Evolutionary conservation across 2,888 invertebrate genomes (phyloP).

Genomic region (Caenorhabditis imperialis): DNA sequence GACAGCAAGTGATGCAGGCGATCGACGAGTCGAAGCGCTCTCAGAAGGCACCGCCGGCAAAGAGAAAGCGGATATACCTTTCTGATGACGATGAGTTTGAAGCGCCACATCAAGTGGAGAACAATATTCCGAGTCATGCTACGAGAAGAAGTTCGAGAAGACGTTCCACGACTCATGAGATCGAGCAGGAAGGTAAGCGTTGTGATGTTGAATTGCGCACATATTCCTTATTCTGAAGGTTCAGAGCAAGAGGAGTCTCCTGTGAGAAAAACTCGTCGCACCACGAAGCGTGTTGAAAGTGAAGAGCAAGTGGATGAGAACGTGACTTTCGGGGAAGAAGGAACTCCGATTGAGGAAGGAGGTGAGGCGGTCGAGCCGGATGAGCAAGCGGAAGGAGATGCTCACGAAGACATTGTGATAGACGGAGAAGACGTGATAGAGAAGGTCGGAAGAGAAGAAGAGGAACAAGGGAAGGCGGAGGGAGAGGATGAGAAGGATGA

Average conservation of each 20-base stretch:
- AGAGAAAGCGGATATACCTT: constrained; percentile 39
- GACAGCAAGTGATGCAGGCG: constrained; percentile 37
- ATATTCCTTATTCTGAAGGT: constrained; percentile 6
- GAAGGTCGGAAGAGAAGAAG: constrained; percentile 33
- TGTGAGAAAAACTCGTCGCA: constrained; percentile 15
- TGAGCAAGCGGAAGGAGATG: constrained; percentile 27
- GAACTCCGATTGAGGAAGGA: neutral
- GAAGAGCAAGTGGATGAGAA: constrained; percentile 17
- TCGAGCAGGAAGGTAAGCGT: constrained; percentile 19
- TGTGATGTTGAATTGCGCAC: neutral
- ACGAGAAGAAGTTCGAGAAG: constrained; percentile 24
- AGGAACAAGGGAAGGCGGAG: constrained; percentile 43
- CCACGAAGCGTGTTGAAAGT: constrained; percentile 3
- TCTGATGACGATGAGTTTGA: constrained; percentile 38
- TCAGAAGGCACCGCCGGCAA: constrained; percentile 20
- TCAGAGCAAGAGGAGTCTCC: constrained; percentile 38
- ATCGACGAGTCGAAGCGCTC: constrained; percentile 38
- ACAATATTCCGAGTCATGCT: constrained; percentile 10
- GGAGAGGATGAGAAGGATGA: constrained; percentile 30
- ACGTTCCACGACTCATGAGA: constrained; percentile 15
- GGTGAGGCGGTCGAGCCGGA: constrained; percentile 1
- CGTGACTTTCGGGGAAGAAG: constrained; percentile 4
- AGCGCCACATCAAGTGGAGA: constrained; percentile 4
- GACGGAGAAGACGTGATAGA: constrained; percentile 30
- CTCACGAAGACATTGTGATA: constrained; percentile 30